Conservation (phyloP, 2,888 invertebrate species). For the Silvanus unidentatus region DNA sequence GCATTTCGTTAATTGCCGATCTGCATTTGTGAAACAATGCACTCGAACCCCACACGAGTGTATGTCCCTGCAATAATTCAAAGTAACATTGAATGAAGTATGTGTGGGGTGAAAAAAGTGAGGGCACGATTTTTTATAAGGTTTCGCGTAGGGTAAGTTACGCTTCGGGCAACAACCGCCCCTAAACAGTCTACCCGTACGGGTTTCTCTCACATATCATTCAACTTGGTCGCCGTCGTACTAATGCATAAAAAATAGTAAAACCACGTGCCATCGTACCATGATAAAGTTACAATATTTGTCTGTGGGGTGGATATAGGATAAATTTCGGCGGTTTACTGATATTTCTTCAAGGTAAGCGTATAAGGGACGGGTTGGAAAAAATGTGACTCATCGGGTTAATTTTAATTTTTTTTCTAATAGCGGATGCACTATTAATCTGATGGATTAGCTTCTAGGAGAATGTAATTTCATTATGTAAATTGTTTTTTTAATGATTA, state of each 20-base stretch:
- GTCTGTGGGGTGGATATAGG: too few species aligned
- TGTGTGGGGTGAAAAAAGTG: slow-evolving; percentile 29
- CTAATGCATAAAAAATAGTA: slow-evolving; percentile 9
- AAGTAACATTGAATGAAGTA: slow-evolving; percentile 32
- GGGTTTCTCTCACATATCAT: background rate
- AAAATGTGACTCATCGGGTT: too few species aligned
- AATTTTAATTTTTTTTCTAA: too few species aligned
- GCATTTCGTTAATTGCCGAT: too few species aligned
- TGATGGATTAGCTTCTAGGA: slow-evolving; percentile 26
- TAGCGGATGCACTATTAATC: slow-evolving; percentile 19
- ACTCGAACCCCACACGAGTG: too few species aligned
- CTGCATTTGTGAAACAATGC: too few species aligned
- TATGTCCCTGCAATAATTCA: too few species aligned
- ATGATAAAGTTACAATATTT: slow-evolving; percentile 2
- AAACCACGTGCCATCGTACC: slow-evolving; percentile 6
- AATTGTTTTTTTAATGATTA: slow-evolving; percentile 21
- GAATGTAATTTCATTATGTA: slow-evolving; percentile 35
- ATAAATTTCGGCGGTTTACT: too few species aligned
- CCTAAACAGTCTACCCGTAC: slow-evolving; percentile 8
- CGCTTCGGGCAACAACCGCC: slow-evolving; percentile 24
- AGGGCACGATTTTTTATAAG: slow-evolving; percentile 23
- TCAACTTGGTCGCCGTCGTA: background rate
- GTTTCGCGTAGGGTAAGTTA: slow-evolving; percentile 28
- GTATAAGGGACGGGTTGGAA: too few species aligned
- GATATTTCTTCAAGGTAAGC: too few species aligned